Conservation (phyloP, 2,113 vertebrate species). For the Cynoglossus semilaevis region DNA sequence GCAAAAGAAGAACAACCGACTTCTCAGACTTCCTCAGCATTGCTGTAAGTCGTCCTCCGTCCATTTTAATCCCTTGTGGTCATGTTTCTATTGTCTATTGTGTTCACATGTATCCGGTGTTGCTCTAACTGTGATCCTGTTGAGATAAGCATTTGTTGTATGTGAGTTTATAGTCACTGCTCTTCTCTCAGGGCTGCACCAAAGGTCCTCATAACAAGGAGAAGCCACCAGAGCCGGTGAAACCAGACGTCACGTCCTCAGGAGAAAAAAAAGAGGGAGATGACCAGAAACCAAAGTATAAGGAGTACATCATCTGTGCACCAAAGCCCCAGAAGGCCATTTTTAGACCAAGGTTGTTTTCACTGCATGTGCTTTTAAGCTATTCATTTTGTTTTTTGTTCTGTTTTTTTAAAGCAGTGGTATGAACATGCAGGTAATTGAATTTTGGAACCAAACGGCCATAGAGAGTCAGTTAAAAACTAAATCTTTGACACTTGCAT, state of each 20-base stretch:
- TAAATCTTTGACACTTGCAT: no score
- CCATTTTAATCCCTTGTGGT: conserved; percentile 7
- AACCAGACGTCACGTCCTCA: conserved; percentile 89
- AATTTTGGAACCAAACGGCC: no score
- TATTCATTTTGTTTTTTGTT: no score
- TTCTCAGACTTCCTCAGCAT: conserved; percentile 98
- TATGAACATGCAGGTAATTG: no score
- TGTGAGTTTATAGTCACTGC: conserved; percentile 22
- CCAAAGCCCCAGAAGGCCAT: conserved; percentile 91
- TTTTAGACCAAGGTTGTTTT: conserved; percentile 86
- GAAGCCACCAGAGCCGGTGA: conserved; percentile 92
- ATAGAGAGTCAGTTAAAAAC: no score
- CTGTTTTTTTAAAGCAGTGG: no score
- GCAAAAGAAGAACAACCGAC: conserved; percentile 94
- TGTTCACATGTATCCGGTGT: conserved; percentile 24
- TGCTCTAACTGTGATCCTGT: conserved; percentile 1
- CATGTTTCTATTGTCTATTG: conserved; percentile 26
- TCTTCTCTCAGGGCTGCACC: conserved; percentile 85
- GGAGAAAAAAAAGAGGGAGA: conserved; percentile 83
- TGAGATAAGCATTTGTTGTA: not conserved
- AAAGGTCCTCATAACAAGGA: conserved; percentile 93
- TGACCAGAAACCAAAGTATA: conserved; percentile 86
- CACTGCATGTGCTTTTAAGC: not conserved
- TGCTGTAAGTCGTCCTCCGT: conserved; percentile 77
- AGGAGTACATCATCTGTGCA: conserved; percentile 89